Evolutionary conservation across 2,888 invertebrate genomes (phyloP), one percentile per base, ranked within the genome.

Genomic region (Clunio marinus): DNA sequence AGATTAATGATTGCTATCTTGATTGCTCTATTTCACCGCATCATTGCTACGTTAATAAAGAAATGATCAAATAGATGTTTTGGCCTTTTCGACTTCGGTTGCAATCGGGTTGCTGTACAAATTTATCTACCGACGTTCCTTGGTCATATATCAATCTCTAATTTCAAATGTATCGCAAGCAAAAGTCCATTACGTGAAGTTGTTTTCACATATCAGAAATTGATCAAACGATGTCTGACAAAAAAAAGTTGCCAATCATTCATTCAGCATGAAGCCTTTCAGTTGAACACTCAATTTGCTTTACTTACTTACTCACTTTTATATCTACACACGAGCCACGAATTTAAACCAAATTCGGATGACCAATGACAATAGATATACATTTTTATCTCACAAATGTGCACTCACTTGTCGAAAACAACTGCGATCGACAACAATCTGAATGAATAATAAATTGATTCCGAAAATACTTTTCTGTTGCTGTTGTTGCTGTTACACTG

Each of bases 231-330:
- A 25, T 10, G 57, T 25, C 13, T 41, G 27, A n/a, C n/a, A n/a
- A n/a, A n/a, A n/a, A n/a, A 57, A 57, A 57, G 57, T 57, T 57
- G 57, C 57, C 57, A 57, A 57, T 57, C 57, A 57, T 13, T n/a
- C 27, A 22, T n/a, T n/a, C n/a, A 51, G 20, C 17, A 17, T 22
- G 22, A 7, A 32, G 10, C 4, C 10, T 4, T 10, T 4, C 32
- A 7, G 4, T 32, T 32, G 32, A 10, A 10, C 4, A 7, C 4
- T 32, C n/a, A n/a, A n/a, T n/a, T n/a, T n/a, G n/a, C n/a, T n/a
- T n/a, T n/a, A n/a, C n/a, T n/a, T n/a, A n/a, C n/a, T n/a, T n/a
- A n/a, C n/a, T n/a, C n/a, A n/a, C n/a, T n/a, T n/a, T n/a, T n/a
- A n/a, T n/a, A n/a, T n/a, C n/a, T n/a, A n/a, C n/a, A n/a, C n/a